Base-by-base conservation (phyloP, 2,888 invertebrate genomes). In the Sthenelais limicola region DNA sequence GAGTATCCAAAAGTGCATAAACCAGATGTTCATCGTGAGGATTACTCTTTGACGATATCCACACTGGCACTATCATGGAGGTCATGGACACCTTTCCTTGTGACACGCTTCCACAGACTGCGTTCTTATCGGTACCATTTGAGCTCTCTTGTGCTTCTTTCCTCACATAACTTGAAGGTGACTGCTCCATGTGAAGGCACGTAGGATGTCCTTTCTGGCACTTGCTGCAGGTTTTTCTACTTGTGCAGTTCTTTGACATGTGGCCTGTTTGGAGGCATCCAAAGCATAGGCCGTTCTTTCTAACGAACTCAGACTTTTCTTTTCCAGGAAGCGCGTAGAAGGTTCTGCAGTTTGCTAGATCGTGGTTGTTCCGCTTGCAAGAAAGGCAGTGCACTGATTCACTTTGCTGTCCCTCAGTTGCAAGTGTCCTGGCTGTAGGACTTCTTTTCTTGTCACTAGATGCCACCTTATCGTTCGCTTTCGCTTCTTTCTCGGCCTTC, bases 1-100 rank as follows among this genome's bases (percentile, higher is more conserved):
- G 76, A 15, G 78, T 73, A 68, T 80, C 80, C 1, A 80, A 47
- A 21, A 80, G 33, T 1, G 78, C 79, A 72, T 80, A 80, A 0
- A 79, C 74, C 3, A 79, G 43, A 12, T n/a, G 26, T 72, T 79
- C 80, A 26, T 33, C 33, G 5, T 72, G 48, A 26, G 77, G 78
- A 18, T 66, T 58, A 12, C 62, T 35, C 3, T 47, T 21, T 54
- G 58, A 68, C 3, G 76, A 75, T 5, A 79, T 26, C 58, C 71
- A 77, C 3, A 79, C 79, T 18, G 79, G 79, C 0, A 80, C 67
- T 56, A 80, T 74, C 73, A 73, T 70, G 18, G 75, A 73, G 3
- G 68, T 43, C 28, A n/a, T 68, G 35, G n/a, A n/a, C n/a, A n/a
- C n/a, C n/a, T n/a, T n/a, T n/a, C n/a, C n/a, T n/a, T n/a, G n/a